phyloP scores from a whole-genome alignment of 2,113 vertebrate species.

The Hoplias malabaricus region DNA sequence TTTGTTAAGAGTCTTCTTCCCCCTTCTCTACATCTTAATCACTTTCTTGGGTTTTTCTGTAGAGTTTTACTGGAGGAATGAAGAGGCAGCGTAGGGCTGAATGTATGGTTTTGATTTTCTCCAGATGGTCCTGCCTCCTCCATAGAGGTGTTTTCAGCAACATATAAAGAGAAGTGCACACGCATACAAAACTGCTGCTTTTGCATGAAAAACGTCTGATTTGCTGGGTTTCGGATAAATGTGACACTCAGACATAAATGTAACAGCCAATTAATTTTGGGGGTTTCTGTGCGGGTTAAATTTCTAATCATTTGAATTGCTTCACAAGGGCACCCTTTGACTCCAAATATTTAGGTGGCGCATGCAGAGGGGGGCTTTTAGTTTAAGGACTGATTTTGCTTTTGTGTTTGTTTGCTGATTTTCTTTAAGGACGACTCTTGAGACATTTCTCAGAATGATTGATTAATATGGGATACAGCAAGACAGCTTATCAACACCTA shows the following conservation, averaged over 20 bases:
- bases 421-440: slow-evolving; percentile 18
- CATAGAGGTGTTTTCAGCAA: slow-evolving; percentile 72
- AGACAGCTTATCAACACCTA: slow-evolving; percentile 38
- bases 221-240: slow-evolving; percentile 64
- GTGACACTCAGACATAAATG: slow-evolving; percentile 26
- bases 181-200: slow-evolving; percentile 59
- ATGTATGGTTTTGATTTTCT: slow-evolving; percentile 74
- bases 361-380: slow-evolving; percentile 12
- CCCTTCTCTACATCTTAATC: slow-evolving; percentile 63
- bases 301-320: slow-evolving; percentile 36
- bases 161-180: slow-evolving; percentile 67
- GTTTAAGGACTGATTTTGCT: slow-evolving; percentile 39
- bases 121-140: slow-evolving; percentile 76
- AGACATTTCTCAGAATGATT: slow-evolving; percentile 34
- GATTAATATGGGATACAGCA: slow-evolving; percentile 31
- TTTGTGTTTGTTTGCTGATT: slow-evolving; percentile 23
- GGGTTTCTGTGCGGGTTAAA: not conserved
- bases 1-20: slow-evolving; percentile 58
- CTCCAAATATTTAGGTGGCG: slow-evolving; percentile 39
- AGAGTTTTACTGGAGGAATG: slow-evolving; percentile 65
- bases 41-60: slow-evolving; percentile 62
- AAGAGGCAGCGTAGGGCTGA: slow-evolving; percentile 65
- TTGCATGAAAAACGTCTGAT: slow-evolving; percentile 72
- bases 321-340: slow-evolving; percentile 33
- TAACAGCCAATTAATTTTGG: slow-evolving; percentile 35